Evolutionary conservation across 2,797 vertebrate species (phyloP).

Genomic region (Sorex maritimensis): DNA sequence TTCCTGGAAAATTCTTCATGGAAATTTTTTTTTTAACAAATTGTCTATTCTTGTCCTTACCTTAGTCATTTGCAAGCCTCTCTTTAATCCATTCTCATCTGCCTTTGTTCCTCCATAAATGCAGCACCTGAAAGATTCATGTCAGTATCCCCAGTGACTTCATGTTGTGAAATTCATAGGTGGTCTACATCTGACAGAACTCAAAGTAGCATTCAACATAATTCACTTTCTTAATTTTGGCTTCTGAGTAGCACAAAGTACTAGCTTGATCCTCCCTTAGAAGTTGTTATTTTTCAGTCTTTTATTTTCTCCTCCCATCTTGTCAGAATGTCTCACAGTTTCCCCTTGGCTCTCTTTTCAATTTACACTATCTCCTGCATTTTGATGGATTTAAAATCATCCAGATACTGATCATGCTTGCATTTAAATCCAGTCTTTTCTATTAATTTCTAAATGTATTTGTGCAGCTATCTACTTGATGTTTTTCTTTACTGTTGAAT

Average conservation of each 20-base stretch:
- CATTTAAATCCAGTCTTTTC: not conserved
- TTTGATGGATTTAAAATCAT: conserved; percentile 2
- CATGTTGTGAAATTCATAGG: not conserved
- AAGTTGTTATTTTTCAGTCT: conserved; percentile 13
- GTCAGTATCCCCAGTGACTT: not conserved
- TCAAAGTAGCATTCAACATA: not conserved
- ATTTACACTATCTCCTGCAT: not conserved
- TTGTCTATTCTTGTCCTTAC: not conserved
- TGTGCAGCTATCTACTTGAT: not conserved
- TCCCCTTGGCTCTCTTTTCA: conserved; percentile 43
- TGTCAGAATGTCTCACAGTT: conserved; percentile 6
- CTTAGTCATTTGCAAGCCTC: not conserved
- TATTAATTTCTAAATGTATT: conserved; percentile 53
- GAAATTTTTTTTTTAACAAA: not conserved
- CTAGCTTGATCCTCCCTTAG: not conserved
- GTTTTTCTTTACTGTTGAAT: conserved; percentile 20
- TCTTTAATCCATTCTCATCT: not conserved
- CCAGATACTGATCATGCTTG: not conserved
- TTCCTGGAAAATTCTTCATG: not conserved
- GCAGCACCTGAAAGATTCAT: not conserved
- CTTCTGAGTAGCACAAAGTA: conserved; percentile 32
- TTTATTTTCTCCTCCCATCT: not conserved
- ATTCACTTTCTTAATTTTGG: not conserved
- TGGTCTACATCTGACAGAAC: not conserved
- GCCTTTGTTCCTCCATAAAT: not conserved